Conservation (phyloP, 2,797 vertebrate genomes). For the Lepilemur ruficaudatus region DNA sequence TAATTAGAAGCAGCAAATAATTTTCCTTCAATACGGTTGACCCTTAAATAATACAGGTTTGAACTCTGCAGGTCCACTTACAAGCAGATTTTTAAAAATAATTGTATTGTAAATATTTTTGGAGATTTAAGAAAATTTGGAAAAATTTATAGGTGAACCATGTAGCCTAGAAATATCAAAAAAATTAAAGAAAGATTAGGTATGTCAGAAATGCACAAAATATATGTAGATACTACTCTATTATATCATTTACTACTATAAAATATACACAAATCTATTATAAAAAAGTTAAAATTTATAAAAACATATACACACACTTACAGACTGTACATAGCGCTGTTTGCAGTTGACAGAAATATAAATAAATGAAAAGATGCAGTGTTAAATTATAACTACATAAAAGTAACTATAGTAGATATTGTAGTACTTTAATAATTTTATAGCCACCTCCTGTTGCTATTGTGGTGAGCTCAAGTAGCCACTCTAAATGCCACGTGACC, state of each 20-base stretch:
- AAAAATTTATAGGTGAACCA: background rate
- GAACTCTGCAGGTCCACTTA: background rate
- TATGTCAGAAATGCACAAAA: background rate
- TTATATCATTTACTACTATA: background rate
- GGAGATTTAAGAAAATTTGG: background rate
- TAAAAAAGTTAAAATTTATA: background rate
- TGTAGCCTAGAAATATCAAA: background rate
- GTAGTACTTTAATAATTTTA: background rate
- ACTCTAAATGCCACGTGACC: background rate
- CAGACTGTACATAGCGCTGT: background rate
- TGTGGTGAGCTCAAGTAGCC: background rate
- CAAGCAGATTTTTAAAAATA: background rate
- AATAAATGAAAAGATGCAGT: background rate
- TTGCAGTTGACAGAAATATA: background rate
- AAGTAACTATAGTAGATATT: background rate
- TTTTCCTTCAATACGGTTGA: background rate
- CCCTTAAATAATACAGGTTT: background rate
- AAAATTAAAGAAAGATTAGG: background rate
- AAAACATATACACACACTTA: background rate
- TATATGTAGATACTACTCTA: background rate
- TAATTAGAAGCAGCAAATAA: background rate
- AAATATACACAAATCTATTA: background rate
- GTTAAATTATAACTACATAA: background rate
- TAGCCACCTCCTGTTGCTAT: background rate
- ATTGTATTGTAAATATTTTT: background rate